Evolutionary conservation across 2,113 vertebrate genomes (phyloP).

Genomic region (Brienomyrus longianalis): DNA sequence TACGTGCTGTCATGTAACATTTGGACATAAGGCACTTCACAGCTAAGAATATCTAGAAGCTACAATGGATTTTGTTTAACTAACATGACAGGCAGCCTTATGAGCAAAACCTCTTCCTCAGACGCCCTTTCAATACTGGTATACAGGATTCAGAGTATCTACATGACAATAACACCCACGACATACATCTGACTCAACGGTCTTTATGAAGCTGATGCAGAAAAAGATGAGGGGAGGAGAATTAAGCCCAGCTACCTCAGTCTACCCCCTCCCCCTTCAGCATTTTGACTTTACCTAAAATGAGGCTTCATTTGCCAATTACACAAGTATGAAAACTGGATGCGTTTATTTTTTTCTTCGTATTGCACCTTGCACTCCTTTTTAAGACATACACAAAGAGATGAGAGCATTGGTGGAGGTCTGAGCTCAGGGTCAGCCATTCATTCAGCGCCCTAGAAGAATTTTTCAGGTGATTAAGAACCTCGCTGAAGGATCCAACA

Average conservation of each 20-base stretch:
- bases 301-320: background rate
- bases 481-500: too few species aligned
- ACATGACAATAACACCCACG: background rate
- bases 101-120: background rate
- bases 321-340: background rate
- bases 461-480: background rate
- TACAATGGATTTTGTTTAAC: background rate
- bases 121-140: background rate
- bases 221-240: background rate
- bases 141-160: background rate
- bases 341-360: background rate
- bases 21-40: background rate
- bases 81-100: background rate
- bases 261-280: background rate
- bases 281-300: background rate
- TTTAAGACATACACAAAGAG: background rate
- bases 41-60: background rate
- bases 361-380: background rate
- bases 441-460: background rate
- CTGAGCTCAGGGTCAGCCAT: background rate
- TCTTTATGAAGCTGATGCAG: background rate
- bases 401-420: background rate
- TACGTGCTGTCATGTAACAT: background rate
- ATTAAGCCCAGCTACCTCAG: background rate
- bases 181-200: background rate